A percentile compares a stretch with the other conserved stretches of the same genome.
Conservation (phyloP, 1,140 invertebrate genomes). For the Steinernema feltiae region DNA sequence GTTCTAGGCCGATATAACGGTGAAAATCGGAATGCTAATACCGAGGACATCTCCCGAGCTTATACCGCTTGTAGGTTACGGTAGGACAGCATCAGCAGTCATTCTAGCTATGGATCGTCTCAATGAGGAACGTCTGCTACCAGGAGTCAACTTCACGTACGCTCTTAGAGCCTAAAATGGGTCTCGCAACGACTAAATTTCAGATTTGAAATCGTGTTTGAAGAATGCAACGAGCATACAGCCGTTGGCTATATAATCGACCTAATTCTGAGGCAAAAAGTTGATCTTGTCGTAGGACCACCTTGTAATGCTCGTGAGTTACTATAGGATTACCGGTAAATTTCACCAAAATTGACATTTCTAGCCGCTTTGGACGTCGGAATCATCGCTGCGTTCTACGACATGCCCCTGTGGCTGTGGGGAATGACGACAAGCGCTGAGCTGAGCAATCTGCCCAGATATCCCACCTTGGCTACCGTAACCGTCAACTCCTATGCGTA, state of each 20-base stretch:
- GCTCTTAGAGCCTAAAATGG: no score
- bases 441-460: not conserved
- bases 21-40: conserved; percentile 1
- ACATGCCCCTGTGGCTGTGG: conserved; percentile 4
- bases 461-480: not conserved
- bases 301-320: not conserved
- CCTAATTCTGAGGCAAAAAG: not conserved
- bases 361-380: not conserved
- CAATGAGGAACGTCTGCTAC: not conserved
- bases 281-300: conserved; percentile 7
- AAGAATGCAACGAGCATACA: conserved; percentile 8
- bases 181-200: no score
- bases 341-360: not conserved
- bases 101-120: not conserved
- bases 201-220: no score
- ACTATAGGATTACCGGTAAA: not conserved
- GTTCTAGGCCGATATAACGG: no score
- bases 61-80: not conserved
- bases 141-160: not conserved
- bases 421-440: not conserved
- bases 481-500: conserved; percentile 7
- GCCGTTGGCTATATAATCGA: not conserved
- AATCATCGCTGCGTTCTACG: not conserved
- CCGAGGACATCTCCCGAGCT: not conserved
- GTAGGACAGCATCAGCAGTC: not conserved